Evolutionary conservation across 1,140 invertebrate genomes (phyloP), one percentile per base, ranked within the genome.

Genomic region (Galendromus occidentalis): DNA sequence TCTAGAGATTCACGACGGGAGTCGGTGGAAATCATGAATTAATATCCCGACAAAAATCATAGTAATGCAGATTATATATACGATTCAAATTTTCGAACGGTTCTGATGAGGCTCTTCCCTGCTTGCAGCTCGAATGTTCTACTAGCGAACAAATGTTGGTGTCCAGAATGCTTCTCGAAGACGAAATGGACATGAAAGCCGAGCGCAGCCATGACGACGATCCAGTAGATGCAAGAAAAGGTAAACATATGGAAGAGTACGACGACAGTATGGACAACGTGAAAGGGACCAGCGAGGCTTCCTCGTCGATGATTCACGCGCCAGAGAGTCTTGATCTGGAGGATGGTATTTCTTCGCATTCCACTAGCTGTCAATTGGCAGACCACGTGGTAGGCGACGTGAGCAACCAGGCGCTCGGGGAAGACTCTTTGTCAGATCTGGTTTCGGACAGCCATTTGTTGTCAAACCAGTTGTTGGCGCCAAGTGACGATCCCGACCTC

Each of bases 401-500:
- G 6, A 59, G 51, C 22, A 25, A 59, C 14, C 14, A 25, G 25
- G 51, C 51, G 14, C 51, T 59, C 51, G 51, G 51, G 14, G 51
- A 59, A 59, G 51, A 59, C 22, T 59, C 51, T 25, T 33, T 59
- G 22, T 59, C 51, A 25, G 51, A 59, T 25, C 51, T 59, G 14
- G 51, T 59, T 33, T 29, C 51, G 25, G 51, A 59, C 33, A 33
- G 51, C 51, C 51, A 59, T 17, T 33, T 59, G 22, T 33, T 59
- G 22, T 59, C 51, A 33, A 59, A 59, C 33, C 51, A 59, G 51
- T 33, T 59, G 51, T 33, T 59, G 51, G 51, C 51, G 14, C 51
- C 25, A 33, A 59, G 51, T 33, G 51, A 59, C 33, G 51, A 59
- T 59, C 51, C 51, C 51, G 51, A 59, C 51, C 51, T 59, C 14